Base-by-base conservation (phyloP, 2,113 vertebrate genomes). In the Thinocorus orbignyianus region DNA sequence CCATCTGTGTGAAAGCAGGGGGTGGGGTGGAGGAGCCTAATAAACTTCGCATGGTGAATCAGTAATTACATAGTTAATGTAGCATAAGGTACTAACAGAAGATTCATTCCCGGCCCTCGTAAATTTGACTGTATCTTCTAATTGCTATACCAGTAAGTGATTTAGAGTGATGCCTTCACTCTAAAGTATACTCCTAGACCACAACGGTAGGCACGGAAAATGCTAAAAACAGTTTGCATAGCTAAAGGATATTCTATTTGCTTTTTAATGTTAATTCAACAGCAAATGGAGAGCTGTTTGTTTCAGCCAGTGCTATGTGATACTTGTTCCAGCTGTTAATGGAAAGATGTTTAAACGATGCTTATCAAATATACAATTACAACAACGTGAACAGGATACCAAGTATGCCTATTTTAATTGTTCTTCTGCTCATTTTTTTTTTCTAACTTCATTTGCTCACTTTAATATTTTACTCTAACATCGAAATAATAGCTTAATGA, bases 51-150 rank as follows among this genome's bases (percentile, higher is more conserved):
- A 81, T 39, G 61, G 92, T 81, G 70, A 97, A 96, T 95, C 94
- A 96, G 77, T 97, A 96, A 98, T 97, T 97, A 97, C 92, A 95
- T 92, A 74, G 77, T 96, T 94, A 83, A 46, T 44, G 86, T 81
- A 84, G 92, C 88, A 87, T 93, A 81, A 96, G 97, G 65, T 48
- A 64, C 88, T 95, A 95, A 73, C 78, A 87, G 76, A 95, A 96
- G 83, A 94, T 97, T 97, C 44, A 68, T 95, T 97, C 54, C 77
- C 83, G 58, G 92, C 76, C 73, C 88, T 94, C 92, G 81, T 95
- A 97, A 97, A 97, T 97, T 61, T 33, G 16, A 85, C 64, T 66
- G 13, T 93, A 85, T 96, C 93, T 96, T 96, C 97, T 90, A 95
- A 95, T 95, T 97, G 85, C 39, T 58, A 93, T 82, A 90, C 61